phyloP scores from a whole-genome alignment of 2,113 vertebrate genomes.

The Mirza zaza region DNA sequence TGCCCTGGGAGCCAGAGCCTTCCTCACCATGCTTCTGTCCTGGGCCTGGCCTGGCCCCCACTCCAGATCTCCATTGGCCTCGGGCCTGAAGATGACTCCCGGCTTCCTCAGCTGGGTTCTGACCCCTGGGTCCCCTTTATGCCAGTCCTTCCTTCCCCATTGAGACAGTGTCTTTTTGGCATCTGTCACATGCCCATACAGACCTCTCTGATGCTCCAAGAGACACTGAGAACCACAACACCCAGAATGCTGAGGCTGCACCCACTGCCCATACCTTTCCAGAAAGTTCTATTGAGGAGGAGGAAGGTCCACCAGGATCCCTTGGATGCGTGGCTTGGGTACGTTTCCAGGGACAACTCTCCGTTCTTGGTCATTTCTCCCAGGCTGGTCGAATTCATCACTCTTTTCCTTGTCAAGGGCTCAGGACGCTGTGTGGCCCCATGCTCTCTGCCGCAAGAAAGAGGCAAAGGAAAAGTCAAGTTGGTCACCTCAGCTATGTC shows the following conservation, averaged over 20 bases:
- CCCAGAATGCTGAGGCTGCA: background rate
- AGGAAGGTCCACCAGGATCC: background rate
- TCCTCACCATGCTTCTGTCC: background rate
- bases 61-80: background rate
- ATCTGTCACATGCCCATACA: background rate
- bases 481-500: background rate
- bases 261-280: background rate
- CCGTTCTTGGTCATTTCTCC: background rate
- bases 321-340: background rate
- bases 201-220: background rate
- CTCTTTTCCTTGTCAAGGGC: background rate
- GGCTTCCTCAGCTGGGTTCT: background rate
- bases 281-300: background rate
- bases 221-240: background rate
- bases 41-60: background rate
- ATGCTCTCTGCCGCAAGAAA: background rate
- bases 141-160: background rate
- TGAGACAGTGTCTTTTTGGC: background rate
- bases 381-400: background rate
- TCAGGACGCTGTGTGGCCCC: background rate
- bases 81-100: background rate
- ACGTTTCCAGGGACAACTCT: background rate
- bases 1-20: background rate
- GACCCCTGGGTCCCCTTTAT: background rate
- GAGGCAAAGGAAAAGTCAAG: background rate